Evolutionary conservation across 2,888 invertebrate species (phyloP).

Genomic region (Yponomeuta plumbellus): DNA sequence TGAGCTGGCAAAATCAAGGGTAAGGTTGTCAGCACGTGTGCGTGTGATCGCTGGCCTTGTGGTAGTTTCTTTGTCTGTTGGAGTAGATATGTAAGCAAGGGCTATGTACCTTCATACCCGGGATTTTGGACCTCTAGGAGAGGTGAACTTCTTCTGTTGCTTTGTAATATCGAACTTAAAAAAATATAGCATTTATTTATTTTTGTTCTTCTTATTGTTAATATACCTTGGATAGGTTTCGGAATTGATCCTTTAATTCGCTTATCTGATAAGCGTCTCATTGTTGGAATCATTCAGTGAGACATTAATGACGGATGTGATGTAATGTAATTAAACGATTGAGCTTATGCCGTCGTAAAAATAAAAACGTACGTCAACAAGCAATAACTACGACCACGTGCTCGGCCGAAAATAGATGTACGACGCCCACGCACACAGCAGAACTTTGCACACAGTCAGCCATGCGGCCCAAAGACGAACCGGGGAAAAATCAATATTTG

Average conservation of each 20-base stretch:
- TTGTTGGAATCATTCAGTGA: neutral
- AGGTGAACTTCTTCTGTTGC: no score
- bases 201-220: no score
- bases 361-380: constrained; percentile 74
- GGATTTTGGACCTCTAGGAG: neutral
- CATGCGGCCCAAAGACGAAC: constrained; percentile 47
- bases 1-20: constrained; percentile 77
- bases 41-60: constrained; percentile 31
- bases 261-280: no score
- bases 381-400: constrained; percentile 72
- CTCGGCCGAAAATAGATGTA: constrained; percentile 67
- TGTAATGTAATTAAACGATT: constrained; percentile 58
- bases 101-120: neutral
- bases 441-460: constrained; percentile 30
- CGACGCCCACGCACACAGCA: constrained; percentile 42
- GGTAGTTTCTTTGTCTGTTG: constrained; percentile 10
- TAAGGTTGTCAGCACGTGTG: constrained; percentile 60
- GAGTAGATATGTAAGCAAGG: neutral
- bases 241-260: no score
- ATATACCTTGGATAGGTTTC: no score
- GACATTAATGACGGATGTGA: constrained; percentile 26
- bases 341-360: constrained; percentile 52
- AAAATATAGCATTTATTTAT: no score
- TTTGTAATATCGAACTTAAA: no score
- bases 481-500: constrained; percentile 76